Base-by-base conservation (phyloP, 30 jellyfish, hydroid and myxozoan species). In the Morbakka virulenta region DNA sequence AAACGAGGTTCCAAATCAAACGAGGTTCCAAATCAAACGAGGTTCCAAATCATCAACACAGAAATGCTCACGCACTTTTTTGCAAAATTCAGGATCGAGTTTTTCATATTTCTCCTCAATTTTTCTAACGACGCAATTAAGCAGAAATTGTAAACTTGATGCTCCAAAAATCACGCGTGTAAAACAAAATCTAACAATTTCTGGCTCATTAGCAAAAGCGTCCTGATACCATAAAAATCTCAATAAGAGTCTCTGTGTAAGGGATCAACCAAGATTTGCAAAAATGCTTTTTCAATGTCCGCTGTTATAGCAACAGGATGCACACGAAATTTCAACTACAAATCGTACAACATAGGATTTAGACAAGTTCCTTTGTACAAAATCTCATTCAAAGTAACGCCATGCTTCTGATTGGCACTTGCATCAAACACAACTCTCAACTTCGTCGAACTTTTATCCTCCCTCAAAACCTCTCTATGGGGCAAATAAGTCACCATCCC, bases 211-310 rank as follows among this genome's bases (percentile, higher is more conserved):
- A 9, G 21, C 25, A 4, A n/a, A n/a, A 53, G 21, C 25, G 21
- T 69, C 82, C 0, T 36, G 77, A 69, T 32, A 69, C 82, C 82
- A 69, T 36, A 69, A 25, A 31, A 69, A 36, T 13, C 82, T 1
- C 76, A 69, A 24, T 34, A 77, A 31, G 28, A 32, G 77, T 21
- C 82, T 76, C 34, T 28, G 28, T 69, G 77, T 13, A 11, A 28
- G 23, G 17, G 17, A 32, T 69, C 41, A 11, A 69, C 28, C 20
- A 26, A 76, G 41, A 69, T 35, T 20, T 31, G 52, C 79, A 69
- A 35, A 36, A 69, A 69, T 34, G 82, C 82, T 76, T 69, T 69
- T 35, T 69, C 82, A 29, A 69, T 69, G 28, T 69, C 80, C 6
- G 77, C 71, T 6, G 52, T 69, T 11, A 69, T 22, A 21, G 69